Conservation (phyloP, 2,888 invertebrate genomes). For the Acleris cristana region DNA sequence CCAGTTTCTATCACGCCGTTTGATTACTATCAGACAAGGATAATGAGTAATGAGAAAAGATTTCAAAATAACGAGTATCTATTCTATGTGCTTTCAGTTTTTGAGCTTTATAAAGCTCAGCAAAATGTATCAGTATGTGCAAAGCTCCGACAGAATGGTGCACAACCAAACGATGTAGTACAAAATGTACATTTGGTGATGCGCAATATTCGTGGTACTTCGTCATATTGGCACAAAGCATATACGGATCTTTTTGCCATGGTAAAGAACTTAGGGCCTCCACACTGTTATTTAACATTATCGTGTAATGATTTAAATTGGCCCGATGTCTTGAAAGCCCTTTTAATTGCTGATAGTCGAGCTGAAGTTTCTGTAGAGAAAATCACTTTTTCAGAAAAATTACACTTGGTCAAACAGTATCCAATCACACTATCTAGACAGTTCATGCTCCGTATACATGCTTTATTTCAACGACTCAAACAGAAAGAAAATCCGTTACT, state of each 20-base stretch:
- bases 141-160: constrained; percentile 2
- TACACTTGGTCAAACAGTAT: constrained; percentile 7
- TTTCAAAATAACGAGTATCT: constrained; percentile 10
- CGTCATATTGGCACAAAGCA: constrained; percentile 21
- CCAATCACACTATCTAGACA: constrained; percentile 25
- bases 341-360: constrained; percentile 44
- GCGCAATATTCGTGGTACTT: constrained; percentile 10
- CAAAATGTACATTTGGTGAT: constrained; percentile 12
- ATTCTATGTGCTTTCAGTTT: background rate
- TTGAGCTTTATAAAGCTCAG: constrained; percentile 6
- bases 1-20: background rate
- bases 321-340: constrained; percentile 45
- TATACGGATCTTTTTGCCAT: constrained; percentile 6
- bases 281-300: constrained; percentile 36
- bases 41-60: background rate
- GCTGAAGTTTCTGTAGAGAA: constrained; percentile 17
- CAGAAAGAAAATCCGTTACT: background rate
- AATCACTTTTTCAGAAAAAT: constrained; percentile 1
- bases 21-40: constrained; percentile 6
- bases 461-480: background rate
- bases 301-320: constrained; percentile 46
- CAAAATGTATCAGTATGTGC: constrained; percentile 10
- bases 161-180: background rate
- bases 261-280: constrained; percentile 17
- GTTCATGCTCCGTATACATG: constrained; percentile 18